Evolutionary conservation across 2,888 invertebrate genomes (phyloP), one percentile per base, ranked within the genome.

Genomic region (Cheilosia pagana): DNA sequence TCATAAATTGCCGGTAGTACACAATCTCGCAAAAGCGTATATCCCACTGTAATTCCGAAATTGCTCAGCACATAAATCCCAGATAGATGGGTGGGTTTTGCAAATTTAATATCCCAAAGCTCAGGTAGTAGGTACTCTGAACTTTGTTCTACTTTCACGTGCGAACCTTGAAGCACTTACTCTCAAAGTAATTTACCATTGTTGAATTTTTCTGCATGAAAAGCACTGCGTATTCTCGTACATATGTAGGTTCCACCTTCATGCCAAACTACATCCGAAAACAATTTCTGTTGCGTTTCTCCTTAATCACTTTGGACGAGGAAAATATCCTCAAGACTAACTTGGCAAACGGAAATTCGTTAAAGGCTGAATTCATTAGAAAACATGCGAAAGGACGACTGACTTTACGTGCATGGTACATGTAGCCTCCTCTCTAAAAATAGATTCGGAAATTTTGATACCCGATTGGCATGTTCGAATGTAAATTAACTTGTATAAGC

Each of bases 401-500:
- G 31, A 21, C 48, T 10, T 1, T 3, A 21, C 10, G 45, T 8
- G 21, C 3, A 21, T 3, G 19, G 45, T 8, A 12, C 3, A 21
- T 3, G 19, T 19, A 12, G 21, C n/a, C 5, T 12, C 16, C 2
- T 16, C 16, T 6, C 43, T n/a, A 16, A 14, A 21, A 23, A 21
- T 10, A 21, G 7, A 19, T 5, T 12, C 21, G 10, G 14, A 3
- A 23, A 48, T 16, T 14, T 14, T 48, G 53, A 41, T 28, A 50
- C 10, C 50, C 81, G 35, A 70, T 70, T 76, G 81, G 12, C 81
- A 70, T 81, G 81, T 76, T 63, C 55, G 70, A 81, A 63, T 75
- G 63, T 63, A 70, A 81, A 81, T 81, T 70, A 76, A 76, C 75
- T 62, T 81, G 75, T 68, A 28, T 28, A 68, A 68, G 75, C 75